phyloP scores from a whole-genome alignment of 2,888 invertebrate species.

The Lymantria dispar region DNA sequence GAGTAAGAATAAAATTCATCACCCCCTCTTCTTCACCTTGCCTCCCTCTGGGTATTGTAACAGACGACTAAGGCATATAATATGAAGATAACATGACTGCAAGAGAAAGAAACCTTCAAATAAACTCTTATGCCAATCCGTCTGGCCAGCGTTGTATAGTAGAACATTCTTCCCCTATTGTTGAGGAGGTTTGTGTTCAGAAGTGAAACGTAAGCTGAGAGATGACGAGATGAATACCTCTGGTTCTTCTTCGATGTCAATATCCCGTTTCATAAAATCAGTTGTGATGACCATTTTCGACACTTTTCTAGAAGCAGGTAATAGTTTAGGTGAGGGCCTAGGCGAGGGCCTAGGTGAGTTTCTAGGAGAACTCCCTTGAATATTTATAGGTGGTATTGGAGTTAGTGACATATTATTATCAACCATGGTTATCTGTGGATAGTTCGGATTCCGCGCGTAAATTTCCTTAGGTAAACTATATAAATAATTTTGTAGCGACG shows the following conservation, averaged over 20 bases:
- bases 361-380: conserved; percentile 9
- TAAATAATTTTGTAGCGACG: conserved; percentile 26
- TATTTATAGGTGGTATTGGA: conserved; percentile 8
- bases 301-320: conserved; percentile 26
- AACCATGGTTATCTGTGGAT: conserved; percentile 24
- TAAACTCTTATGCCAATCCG: too few relatives aligned
- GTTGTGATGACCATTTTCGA: conserved; percentile 43
- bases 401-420: conserved; percentile 21
- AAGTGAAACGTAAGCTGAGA: too few relatives aligned
- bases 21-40: too few relatives aligned
- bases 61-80: too few relatives aligned
- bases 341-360: conserved; percentile 30
- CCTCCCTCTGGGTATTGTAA: too few relatives aligned
- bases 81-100: too few relatives aligned
- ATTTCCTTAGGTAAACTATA: conserved; percentile 26
- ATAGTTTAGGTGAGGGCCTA: conserved; percentile 23
- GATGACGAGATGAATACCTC: conserved; percentile 41
- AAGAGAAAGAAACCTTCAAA: too few relatives aligned
- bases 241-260: conserved; percentile 47
- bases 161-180: too few relatives aligned
- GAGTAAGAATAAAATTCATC: too few relatives aligned
- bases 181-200: too few relatives aligned
- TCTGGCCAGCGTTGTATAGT: too few relatives aligned
- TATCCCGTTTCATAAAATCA: conserved; percentile 59
- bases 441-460: conserved; percentile 21